Conservation (phyloP, 2,797 vertebrate genomes). For the Hypotaenidia philippensis region DNA sequence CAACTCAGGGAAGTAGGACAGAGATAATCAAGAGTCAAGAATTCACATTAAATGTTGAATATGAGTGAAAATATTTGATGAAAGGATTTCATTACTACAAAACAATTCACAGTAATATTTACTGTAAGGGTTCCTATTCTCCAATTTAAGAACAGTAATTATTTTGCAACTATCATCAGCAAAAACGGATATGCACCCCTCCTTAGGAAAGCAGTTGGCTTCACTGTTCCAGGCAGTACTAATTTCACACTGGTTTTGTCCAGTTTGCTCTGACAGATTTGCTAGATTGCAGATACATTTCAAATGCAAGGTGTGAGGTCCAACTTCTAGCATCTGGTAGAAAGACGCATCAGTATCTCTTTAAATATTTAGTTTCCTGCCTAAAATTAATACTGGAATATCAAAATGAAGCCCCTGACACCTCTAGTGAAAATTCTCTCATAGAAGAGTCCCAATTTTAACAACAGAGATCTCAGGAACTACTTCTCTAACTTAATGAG, state of each 20-base stretch:
- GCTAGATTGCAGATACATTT: background rate
- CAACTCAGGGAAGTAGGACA: background rate
- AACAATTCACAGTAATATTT: background rate
- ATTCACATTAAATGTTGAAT: background rate
- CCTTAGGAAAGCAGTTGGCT: background rate
- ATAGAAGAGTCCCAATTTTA: constrained; percentile 69
- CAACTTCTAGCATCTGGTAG: background rate
- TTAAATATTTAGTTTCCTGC: constrained; percentile 58
- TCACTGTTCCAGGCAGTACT: background rate
- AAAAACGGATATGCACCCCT: background rate
- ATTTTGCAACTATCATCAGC: background rate
- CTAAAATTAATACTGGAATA: constrained; percentile 61
- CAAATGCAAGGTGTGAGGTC: constrained; percentile 3
- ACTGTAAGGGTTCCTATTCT: background rate
- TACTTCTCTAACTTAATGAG: constrained; percentile 80
- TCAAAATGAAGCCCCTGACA: constrained; percentile 54
- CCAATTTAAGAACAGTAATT: background rate
- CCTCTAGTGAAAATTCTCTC: constrained; percentile 50
- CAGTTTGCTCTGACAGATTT: background rate
- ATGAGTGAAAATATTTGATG: background rate
- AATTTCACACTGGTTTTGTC: background rate
- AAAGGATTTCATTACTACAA: constrained; percentile 1
- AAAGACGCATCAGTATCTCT: background rate
- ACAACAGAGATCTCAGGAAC: constrained; percentile 81
- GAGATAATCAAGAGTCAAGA: background rate